phyloP scores from a whole-genome alignment of 2,113 vertebrate genomes.

The Odontesthes bonariensis region DNA sequence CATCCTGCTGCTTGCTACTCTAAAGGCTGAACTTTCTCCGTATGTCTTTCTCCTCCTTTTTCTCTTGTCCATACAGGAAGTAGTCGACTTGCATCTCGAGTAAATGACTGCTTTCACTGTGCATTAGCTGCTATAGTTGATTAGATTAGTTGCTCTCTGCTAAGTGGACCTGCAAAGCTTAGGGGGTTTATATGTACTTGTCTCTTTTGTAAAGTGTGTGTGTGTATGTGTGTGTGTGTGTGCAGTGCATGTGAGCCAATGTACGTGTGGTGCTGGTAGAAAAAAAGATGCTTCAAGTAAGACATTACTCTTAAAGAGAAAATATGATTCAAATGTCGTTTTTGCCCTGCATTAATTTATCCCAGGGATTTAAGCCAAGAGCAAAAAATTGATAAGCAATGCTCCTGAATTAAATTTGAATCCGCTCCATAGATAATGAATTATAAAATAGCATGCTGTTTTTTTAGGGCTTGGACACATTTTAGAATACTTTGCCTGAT shows the following conservation, averaged over 20 bases:
- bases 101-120: conserved; percentile 73
- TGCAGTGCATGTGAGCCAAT: conserved; percentile 2
- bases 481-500: conserved; percentile 29
- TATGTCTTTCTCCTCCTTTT: conserved; percentile 21
- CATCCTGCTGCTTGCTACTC: conserved; percentile 25
- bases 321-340: conserved; percentile 13
- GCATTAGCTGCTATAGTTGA: conserved; percentile 73
- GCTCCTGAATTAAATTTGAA: conserved; percentile 19
- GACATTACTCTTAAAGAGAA: conserved; percentile 12
- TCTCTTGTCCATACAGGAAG: conserved; percentile 49
- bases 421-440: conserved; percentile 10
- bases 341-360: conserved; percentile 18
- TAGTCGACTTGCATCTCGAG: conserved; percentile 48
- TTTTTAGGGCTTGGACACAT: conserved; percentile 11
- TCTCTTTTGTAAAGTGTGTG: conserved; percentile 8
- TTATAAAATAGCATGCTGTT: neutral
- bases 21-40: conserved; percentile 55
- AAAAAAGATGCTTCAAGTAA: conserved; percentile 28
- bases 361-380: neutral
- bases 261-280: neutral
- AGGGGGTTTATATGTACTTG: conserved; percentile 57
- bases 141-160: conserved; percentile 70
- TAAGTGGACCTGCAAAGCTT: conserved; percentile 71
- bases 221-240: conserved; percentile 8
- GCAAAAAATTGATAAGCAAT: conserved; percentile 23